These are phyloP conservation scores for Mercenaria mercenaria DNA, from an alignment of 1,140 invertebrate genomes.

Conservation along the genomic window DNA sequence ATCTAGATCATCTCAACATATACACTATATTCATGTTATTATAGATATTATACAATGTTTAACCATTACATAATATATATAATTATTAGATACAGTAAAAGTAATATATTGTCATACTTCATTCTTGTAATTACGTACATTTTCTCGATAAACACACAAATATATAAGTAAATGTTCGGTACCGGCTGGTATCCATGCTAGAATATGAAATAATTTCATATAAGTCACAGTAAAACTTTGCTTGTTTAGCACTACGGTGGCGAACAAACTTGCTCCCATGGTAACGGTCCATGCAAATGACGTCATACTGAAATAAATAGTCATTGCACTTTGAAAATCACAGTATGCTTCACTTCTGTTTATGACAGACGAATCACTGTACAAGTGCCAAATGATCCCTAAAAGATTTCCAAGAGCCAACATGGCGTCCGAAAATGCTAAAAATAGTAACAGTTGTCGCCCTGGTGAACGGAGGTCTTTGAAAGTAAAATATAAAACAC, in stretches of 20 bases:
- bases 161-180: too few species aligned
- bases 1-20: too few species aligned
- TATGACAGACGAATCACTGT: constrained; percentile 46
- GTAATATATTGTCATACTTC: too few species aligned
- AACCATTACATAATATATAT: too few species aligned
- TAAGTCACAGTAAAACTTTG: constrained; percentile 38
- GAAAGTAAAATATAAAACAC: constrained; percentile 41
- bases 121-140: too few species aligned
- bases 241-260: constrained; percentile 38
- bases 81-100: too few species aligned
- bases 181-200: constrained; percentile 60
- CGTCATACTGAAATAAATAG: constrained; percentile 58
- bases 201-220: constrained; percentile 61
- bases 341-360: constrained; percentile 59
- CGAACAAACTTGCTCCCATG: constrained; percentile 44
- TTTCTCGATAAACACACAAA: too few species aligned
- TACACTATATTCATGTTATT: too few species aligned
- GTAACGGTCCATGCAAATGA: constrained; percentile 61
- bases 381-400: constrained; percentile 54
- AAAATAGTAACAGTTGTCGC: constrained; percentile 47
- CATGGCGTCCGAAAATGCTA: constrained; percentile 52
- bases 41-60: too few species aligned
- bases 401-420: constrained; percentile 63
- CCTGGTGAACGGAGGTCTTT: constrained; percentile 58
- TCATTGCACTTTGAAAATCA: constrained; percentile 65